Percentiles rank a stretch among this genome's conserved stretches.
These are phyloP conservation scores for Alauda arvensis DNA, from an alignment of 2,797 vertebrate genomes.

Conservation along the genomic window DNA sequence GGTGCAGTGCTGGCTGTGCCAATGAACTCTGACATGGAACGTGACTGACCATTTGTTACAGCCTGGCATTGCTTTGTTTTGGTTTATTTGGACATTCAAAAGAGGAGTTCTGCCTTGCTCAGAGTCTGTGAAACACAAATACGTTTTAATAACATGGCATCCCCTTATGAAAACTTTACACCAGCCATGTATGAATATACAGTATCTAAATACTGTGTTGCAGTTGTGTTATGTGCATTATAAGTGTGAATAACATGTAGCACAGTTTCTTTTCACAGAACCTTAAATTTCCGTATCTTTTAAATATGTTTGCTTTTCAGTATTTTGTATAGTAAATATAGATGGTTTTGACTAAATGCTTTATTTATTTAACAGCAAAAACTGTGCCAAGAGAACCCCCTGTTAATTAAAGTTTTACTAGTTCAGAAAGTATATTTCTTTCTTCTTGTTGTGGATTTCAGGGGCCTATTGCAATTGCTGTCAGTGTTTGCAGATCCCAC, in stretches of 20 bases:
- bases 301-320: constrained; percentile 56
- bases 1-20: not conserved
- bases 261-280: constrained; percentile 57
- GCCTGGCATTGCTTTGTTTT: not conserved
- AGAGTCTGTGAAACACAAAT: constrained; percentile 26
- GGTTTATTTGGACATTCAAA: not conserved
- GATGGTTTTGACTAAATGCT: constrained; percentile 82
- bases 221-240: constrained; percentile 58
- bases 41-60: not conserved
- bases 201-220: constrained; percentile 55
- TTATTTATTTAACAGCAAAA: constrained; percentile 87
- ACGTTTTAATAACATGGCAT: constrained; percentile 49
- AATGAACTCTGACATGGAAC: not conserved
- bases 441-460: constrained; percentile 43
- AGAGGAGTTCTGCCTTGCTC: constrained; percentile 6
- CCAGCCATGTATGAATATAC: constrained; percentile 42
- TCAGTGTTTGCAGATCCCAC: constrained; percentile 35
- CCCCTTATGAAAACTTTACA: constrained; percentile 30
- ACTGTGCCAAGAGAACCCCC: constrained; percentile 79
- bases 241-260: constrained; percentile 69
- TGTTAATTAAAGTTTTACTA: constrained; percentile 81
- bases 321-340: constrained; percentile 79
- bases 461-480: constrained; percentile 36
- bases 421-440: constrained; percentile 64
- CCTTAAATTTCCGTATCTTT: constrained; percentile 39